Percentiles rank a stretch among this genome's conserved stretches.
These are phyloP conservation scores for Tretioscincus oriximinensis DNA, from an alignment of 2,113 vertebrate species.

Conservation along the genomic window DNA sequence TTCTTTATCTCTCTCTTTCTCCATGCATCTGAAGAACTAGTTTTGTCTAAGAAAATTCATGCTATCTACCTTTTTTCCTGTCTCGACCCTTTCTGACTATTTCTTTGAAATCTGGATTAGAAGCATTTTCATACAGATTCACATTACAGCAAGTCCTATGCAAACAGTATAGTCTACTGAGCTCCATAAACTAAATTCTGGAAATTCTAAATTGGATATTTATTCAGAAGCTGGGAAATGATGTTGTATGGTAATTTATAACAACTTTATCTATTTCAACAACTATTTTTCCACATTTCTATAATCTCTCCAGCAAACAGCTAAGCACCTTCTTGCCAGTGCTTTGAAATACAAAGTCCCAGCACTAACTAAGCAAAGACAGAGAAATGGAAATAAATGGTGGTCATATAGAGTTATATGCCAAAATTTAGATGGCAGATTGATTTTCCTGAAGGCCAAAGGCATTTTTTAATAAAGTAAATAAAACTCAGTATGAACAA, in stretches of 20 bases:
- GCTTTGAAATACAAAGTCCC: slow-evolving; percentile 43
- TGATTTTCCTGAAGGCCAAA: slow-evolving; percentile 63
- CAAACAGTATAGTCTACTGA: too few relatives aligned
- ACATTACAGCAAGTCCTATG: too few relatives aligned
- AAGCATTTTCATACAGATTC: too few relatives aligned
- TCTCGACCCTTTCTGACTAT: too few relatives aligned
- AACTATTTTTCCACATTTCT: slow-evolving; percentile 42
- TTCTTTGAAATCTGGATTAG: too few relatives aligned
- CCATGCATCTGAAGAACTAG: too few relatives aligned
- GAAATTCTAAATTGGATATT: slow-evolving; percentile 28
- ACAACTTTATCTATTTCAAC: slow-evolving; percentile 11
- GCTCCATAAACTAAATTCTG: slow-evolving; percentile 19
- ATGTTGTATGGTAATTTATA: neutral
- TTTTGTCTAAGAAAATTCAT: too few relatives aligned
- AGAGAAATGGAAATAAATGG: slow-evolving; percentile 54
- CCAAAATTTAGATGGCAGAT: slow-evolving; percentile 65
- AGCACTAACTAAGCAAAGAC: slow-evolving; percentile 47
- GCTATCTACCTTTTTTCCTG: too few relatives aligned
- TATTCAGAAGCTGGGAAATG: slow-evolving; percentile 31
- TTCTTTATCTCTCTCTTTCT: too few relatives aligned
- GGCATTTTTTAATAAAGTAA: slow-evolving; percentile 58
- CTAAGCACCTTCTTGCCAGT: slow-evolving; percentile 13
- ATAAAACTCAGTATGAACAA: slow-evolving; percentile 54
- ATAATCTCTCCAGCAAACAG: slow-evolving; percentile 23
- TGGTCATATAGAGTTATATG: slow-evolving; percentile 49